Evolutionary conservation across 2,888 invertebrate species (phyloP).

Genomic region (Andrena flavipes): DNA sequence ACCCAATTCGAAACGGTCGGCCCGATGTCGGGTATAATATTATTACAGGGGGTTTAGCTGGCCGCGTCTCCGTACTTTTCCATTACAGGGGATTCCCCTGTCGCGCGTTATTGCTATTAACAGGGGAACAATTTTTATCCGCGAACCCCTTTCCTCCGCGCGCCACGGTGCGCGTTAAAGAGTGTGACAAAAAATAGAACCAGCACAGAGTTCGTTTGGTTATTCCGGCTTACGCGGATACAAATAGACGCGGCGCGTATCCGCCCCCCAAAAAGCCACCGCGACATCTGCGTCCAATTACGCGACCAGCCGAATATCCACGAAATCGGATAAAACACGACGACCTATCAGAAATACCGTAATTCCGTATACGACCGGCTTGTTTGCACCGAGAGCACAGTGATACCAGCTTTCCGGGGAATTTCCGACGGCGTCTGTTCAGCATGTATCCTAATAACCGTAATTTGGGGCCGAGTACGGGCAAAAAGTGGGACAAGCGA

Average conservation of each 20-base stretch:
- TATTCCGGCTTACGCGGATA: conserved; percentile 11
- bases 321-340: conserved; percentile 49
- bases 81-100: conserved; percentile 43
- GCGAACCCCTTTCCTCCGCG: too few relatives aligned
- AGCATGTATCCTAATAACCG: too few relatives aligned
- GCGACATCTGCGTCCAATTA: conserved; percentile 55
- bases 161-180: not conserved
- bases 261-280: conserved; percentile 12
- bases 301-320: conserved; percentile 51
- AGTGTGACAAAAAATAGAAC: conserved; percentile 6
- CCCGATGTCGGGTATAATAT: conserved; percentile 19
- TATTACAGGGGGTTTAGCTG: conserved; percentile 24
- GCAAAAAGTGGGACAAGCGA: too few relatives aligned
- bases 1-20: conserved; percentile 39
- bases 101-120: conserved; percentile 31
- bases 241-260: not conserved
- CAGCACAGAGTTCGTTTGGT: conserved; percentile 6
- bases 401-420: not conserved
- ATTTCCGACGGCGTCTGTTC: not conserved
- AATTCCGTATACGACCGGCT: conserved; percentile 27
- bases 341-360: conserved; percentile 46
- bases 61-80: conserved; percentile 36
- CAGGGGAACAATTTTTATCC: conserved; percentile 35
- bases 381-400: conserved; percentile 1
- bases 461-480: too few relatives aligned